Percentiles rank a stretch among this genome's conserved stretches.
These are phyloP conservation scores for Centruroides vittatus DNA, from an alignment of 1,140 invertebrate species.

Conservation along the genomic window DNA sequence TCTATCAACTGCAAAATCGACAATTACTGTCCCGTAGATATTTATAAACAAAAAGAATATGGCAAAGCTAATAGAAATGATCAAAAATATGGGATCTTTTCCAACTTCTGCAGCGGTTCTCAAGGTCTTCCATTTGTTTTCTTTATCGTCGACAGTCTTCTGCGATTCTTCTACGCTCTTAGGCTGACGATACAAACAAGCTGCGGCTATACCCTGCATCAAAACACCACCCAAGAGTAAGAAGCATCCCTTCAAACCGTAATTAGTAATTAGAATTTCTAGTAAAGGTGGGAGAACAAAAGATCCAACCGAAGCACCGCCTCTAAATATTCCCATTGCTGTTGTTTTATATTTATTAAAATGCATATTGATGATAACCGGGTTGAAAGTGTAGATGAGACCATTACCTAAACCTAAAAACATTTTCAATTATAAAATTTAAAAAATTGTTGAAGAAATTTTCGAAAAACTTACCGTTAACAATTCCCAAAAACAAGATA, in stretches of 20 bases:
- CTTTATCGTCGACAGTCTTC: no score
- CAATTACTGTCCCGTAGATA: conserved; percentile 16
- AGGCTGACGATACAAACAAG: conserved; percentile 41
- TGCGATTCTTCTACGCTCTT: background rate
- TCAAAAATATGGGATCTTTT: conserved; percentile 13
- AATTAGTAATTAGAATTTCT: conserved; percentile 16
- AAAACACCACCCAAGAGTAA: conserved; percentile 63
- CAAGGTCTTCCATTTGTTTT: no score
- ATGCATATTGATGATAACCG: conserved; percentile 25
- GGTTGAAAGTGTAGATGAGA: conserved; percentile 24
- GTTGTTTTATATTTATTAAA: conserved; percentile 23
- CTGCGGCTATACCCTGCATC: conserved; percentile 67
- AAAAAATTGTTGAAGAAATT: background rate
- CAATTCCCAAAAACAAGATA: no score
- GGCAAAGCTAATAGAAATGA: conserved; percentile 8
- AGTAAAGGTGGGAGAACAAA: conserved; percentile 27
- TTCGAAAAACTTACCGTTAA: background rate
- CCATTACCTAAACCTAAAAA: conserved; percentile 26
- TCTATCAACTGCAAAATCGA: conserved; percentile 17
- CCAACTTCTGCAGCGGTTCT: background rate
- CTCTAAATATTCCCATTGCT: conserved; percentile 25
- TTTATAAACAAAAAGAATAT: conserved; percentile 13
- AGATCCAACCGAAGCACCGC: conserved; percentile 27
- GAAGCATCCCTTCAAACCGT: conserved; percentile 27
- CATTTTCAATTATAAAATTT: background rate